Conservation (phyloP, 2,113 vertebrate species). For the Istiophorus platypterus region DNA sequence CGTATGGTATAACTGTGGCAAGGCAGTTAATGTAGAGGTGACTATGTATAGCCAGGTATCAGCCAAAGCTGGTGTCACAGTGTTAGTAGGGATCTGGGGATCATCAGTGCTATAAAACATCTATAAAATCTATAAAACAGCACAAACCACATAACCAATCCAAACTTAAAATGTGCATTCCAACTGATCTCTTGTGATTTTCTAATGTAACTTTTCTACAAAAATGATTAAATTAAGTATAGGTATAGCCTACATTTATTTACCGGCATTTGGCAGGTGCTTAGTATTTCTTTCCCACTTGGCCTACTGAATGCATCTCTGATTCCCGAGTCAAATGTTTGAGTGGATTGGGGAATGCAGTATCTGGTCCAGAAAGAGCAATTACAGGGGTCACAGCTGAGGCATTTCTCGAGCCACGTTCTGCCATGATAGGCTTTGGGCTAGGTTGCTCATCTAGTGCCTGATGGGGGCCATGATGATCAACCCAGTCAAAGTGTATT, state of each 20-base stretch:
- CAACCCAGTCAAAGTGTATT: slow-evolving; percentile 66
- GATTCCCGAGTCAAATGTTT: slow-evolving; percentile 24
- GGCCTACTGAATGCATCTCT: slow-evolving; percentile 17
- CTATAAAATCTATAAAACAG: not conserved
- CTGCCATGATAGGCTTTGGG: slow-evolving; percentile 40
- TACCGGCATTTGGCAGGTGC: slow-evolving; percentile 22
- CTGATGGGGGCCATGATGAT: slow-evolving; percentile 57
- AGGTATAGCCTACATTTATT: slow-evolving; percentile 17
- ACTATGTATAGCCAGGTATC: not conserved
- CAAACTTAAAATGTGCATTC: not conserved
- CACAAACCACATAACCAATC: not conserved
- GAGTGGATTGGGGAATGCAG: slow-evolving; percentile 26
- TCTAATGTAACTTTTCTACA: not conserved
- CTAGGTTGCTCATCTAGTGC: slow-evolving; percentile 58
- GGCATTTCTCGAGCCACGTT: slow-evolving; percentile 28
- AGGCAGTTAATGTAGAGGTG: not conserved
- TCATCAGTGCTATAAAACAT: not conserved
- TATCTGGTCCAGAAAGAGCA: slow-evolving; percentile 41
- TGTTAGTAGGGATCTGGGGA: not conserved
- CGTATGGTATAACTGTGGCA: not conserved
- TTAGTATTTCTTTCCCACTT: not conserved
- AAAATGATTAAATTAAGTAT: not conserved
- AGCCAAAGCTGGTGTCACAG: not conserved
- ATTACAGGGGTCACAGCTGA: slow-evolving; percentile 41
- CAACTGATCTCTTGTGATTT: not conserved